Conservation (phyloP, 2,797 vertebrate genomes). For the Naso thynnoides region DNA sequence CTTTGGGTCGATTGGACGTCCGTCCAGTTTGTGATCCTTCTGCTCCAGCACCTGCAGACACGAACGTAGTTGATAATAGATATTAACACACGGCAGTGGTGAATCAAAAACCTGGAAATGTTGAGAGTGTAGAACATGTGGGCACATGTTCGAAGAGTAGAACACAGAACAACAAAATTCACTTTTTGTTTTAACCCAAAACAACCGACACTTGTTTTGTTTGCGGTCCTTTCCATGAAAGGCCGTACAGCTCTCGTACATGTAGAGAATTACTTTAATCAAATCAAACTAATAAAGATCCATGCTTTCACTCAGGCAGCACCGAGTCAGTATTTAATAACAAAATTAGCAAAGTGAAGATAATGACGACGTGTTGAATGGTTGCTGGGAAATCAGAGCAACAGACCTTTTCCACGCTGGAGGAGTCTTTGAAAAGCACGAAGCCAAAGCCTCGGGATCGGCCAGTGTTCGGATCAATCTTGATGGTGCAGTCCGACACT, state of each 20-base stretch:
- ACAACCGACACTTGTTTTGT: background rate
- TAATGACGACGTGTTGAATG: background rate
- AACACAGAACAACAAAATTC: background rate
- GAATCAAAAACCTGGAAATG: background rate
- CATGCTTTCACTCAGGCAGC: too few relatives aligned
- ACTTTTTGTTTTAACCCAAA: background rate
- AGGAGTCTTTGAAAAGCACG: slow-evolving; percentile 95
- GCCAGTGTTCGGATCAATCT: slow-evolving; percentile 96
- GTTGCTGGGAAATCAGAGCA: rapidly evolving
- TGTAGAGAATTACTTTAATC: background rate
- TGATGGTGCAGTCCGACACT: slow-evolving; percentile 98
- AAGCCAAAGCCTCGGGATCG: slow-evolving; percentile 97
- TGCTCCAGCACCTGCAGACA: slow-evolving; percentile 92
- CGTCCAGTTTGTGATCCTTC: slow-evolving; percentile 96
- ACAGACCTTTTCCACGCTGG: slow-evolving; percentile 93
- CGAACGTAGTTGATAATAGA: background rate
- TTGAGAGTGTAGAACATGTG: background rate
- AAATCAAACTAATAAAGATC: background rate
- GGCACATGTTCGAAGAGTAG: background rate
- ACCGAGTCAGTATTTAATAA: too few relatives aligned
- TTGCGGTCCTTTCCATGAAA: background rate
- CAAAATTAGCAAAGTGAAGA: too few relatives aligned
- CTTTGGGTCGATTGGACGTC: slow-evolving; percentile 97
- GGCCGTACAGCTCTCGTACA: too few relatives aligned
- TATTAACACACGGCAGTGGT: too few relatives aligned